Evolutionary conservation across 2,888 invertebrate genomes (phyloP), one percentile per base, ranked within the genome.

Genomic region (Amphipoea oculea): DNA sequence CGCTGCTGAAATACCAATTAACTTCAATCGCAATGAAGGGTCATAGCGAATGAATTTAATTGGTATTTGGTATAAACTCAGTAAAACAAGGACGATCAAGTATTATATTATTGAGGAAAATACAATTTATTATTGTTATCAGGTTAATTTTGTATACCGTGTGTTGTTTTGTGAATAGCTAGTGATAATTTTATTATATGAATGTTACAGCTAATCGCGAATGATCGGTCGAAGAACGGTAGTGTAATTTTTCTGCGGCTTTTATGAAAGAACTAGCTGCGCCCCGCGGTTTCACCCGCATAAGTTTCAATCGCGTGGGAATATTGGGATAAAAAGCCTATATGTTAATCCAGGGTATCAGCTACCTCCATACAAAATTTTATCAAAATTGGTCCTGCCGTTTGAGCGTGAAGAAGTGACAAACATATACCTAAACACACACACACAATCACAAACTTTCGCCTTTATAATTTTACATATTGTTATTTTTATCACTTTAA

Each of bases 61-160:
- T 36, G 36, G 36, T 36, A 36, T 36, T 36, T 36, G 36, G 2
- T 14, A 42, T 29, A 45, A 77, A 45, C n/a, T 63, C 6, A 11
- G 14, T 54, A 45, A 57, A 45, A 63, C 40, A 29, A 65, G 54
- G 79, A 66, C 79, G 17, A 57, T 29, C 14, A 23, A 65, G 5
- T 45, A 45, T 36, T 42, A 51, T 79, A 65, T 45, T n/a, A 9
- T 36, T 77, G 4, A 67, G 77, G 36, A 79, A 79, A 79, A 66
- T n/a, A 12, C 7, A 20, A n/a, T 36, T n/a, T 20, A 20, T 36
- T 45, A 63, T 42, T 42, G 36, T 65, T 65, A 45, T 36, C 36
- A n/a, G 79, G 65, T 79, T 45, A 54, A 45, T 42, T 78, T 29
- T 36, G 5, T 29, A 51, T 23, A 20, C 29, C 11, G 14, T 66